phyloP scores from a whole-genome alignment of 2,888 invertebrate species.

The Brachypalpus laphriformis region DNA sequence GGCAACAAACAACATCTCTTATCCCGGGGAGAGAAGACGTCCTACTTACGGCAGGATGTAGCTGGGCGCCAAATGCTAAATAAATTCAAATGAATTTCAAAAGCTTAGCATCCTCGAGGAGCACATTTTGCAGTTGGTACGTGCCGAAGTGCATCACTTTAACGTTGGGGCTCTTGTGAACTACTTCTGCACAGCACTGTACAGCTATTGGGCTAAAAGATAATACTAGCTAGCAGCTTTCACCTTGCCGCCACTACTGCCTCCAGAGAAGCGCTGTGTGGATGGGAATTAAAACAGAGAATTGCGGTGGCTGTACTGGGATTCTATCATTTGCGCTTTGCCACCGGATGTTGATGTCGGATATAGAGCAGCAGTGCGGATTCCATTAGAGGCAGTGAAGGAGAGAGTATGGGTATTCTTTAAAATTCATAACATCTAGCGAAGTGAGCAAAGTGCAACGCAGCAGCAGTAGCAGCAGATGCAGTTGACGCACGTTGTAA shows the following conservation, averaged over 20 bases:
- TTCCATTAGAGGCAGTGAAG: not conserved
- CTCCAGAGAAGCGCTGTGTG: not conserved
- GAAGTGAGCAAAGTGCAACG: not conserved
- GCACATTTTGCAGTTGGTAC: slow-evolving; percentile 69
- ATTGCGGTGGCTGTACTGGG: not conserved
- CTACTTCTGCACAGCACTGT: slow-evolving; percentile 17
- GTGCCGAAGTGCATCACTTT: slow-evolving; percentile 67
- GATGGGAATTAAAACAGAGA: not conserved
- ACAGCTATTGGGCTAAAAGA: slow-evolving; percentile 18
- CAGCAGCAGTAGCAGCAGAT: slow-evolving; percentile 11
- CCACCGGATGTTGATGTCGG: not conserved
- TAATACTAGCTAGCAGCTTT: not conserved
- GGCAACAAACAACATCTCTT: slow-evolving; percentile 14
- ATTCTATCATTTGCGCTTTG: not conserved
- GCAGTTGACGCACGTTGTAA: not conserved
- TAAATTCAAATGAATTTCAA: slow-evolving; percentile 64
- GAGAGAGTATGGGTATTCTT: not conserved
- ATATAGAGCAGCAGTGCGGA: not conserved
- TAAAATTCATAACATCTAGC: slow-evolving; percentile 31
- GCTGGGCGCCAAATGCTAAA: slow-evolving; percentile 40
- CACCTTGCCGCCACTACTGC: not conserved
- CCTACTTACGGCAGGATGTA: slow-evolving; percentile 8
- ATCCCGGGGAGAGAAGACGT: not conserved
- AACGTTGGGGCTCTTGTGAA: not conserved
- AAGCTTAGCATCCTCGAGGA: slow-evolving; percentile 50